phyloP scores from a whole-genome alignment of 2,888 invertebrate species.

The Spodoptera littoralis region DNA sequence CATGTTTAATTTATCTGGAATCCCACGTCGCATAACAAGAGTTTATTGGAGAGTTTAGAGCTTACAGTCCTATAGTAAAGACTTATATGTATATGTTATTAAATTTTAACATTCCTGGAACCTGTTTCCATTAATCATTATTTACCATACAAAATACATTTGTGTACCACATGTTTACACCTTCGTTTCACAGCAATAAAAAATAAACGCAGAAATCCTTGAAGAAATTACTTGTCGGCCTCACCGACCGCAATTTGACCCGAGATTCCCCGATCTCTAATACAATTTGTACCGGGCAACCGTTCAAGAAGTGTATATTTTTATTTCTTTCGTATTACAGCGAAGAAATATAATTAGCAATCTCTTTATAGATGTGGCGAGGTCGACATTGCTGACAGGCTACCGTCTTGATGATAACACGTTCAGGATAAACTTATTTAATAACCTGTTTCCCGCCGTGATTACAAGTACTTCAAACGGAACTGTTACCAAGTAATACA shows the following conservation, averaged over 20 bases:
- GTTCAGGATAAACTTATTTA: no score
- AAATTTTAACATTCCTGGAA: no score
- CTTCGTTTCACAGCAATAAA: background rate
- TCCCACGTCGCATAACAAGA: background rate
- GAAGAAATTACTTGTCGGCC: background rate
- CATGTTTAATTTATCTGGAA: conserved; percentile 4
- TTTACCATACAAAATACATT: no score
- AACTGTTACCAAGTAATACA: no score
- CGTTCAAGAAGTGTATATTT: conserved; percentile 6
- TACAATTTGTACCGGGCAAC: conserved; percentile 11
- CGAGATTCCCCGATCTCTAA: conserved; percentile 14
- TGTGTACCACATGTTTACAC: no score
- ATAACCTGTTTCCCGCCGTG: no score
- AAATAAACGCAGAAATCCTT: conserved; percentile 1
- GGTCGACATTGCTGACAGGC: no score
- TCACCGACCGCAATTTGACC: conserved; percentile 11
- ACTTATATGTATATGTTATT: no score
- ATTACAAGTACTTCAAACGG: no score
- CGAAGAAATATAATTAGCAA: conserved; percentile 8
- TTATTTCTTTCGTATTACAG: conserved; percentile 11
- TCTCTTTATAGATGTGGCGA: background rate
- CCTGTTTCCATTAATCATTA: no score
- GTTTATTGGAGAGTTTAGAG: background rate
- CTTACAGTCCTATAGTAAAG: no score
- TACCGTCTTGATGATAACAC: no score